A percentile compares a stretch with the other conserved stretches of the same genome.
phyloP scores from a whole-genome alignment of 2,888 invertebrate species.

The Schrankia costaestrigalis region DNA sequence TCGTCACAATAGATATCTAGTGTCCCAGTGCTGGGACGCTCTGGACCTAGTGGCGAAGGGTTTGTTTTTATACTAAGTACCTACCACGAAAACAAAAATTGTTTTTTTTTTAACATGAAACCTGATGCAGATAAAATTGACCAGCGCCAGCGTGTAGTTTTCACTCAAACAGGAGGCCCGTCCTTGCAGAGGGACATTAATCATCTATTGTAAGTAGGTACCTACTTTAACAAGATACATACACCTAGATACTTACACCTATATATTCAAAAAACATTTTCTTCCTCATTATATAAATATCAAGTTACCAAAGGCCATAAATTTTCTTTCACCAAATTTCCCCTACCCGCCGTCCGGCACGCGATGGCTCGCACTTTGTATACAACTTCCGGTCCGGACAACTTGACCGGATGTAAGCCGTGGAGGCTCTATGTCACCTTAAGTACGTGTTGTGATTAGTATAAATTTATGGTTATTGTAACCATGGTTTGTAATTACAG shows the following conservation, averaged over 20 bases:
- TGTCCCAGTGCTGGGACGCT: no score
- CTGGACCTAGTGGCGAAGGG: no score
- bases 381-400: constrained; percentile 68
- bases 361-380: constrained; percentile 78
- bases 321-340: constrained; percentile 28
- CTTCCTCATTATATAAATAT: constrained; percentile 25
- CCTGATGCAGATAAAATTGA: no score
- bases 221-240: not conserved
- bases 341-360: constrained; percentile 49
- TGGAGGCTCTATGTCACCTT: constrained; percentile 72
- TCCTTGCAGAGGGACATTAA: no score
- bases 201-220: no score
- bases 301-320: constrained; percentile 28
- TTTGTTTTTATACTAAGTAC: no score
- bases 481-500: constrained; percentile 56
- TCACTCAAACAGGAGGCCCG: no score
- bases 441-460: constrained; percentile 72
- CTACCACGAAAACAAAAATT: no score
- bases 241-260: not conserved
- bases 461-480: constrained; percentile 57
- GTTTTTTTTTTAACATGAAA: no score
- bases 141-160: no score
- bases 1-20: no score
- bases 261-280: constrained; percentile 7
- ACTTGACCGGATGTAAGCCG: constrained; percentile 61